These are phyloP conservation scores for Antidorcas marsupialis DNA, from an alignment of 2,113 vertebrate species.

Conservation along the genomic window DNA sequence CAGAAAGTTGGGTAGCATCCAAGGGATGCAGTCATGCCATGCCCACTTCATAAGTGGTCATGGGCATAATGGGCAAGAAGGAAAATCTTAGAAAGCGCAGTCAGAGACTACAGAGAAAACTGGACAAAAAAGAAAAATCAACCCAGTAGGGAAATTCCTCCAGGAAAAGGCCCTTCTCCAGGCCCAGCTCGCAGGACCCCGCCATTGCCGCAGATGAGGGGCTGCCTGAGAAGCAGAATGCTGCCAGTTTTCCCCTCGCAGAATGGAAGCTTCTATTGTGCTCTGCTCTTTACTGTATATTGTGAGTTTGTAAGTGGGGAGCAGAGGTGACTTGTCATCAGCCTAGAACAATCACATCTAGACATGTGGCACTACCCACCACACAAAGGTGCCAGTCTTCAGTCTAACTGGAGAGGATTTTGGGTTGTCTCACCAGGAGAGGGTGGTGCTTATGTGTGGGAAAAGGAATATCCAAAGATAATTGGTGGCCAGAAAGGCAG, in stretches of 20 bases:
- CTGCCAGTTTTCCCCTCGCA: background rate
- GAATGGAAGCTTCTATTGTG: background rate
- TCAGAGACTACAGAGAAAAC: background rate
- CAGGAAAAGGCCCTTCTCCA: background rate
- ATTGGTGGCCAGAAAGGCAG: background rate
- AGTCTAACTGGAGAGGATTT: background rate
- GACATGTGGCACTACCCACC: background rate
- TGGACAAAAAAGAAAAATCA: background rate
- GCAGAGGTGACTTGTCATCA: background rate
- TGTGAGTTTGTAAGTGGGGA: background rate
- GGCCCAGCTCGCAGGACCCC: accelerated
- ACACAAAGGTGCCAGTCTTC: background rate
- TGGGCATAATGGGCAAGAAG: background rate
- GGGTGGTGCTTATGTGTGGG: background rate
- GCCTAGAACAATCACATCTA: background rate
- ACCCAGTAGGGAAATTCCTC: background rate
- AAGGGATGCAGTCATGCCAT: accelerated
- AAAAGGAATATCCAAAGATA: background rate
- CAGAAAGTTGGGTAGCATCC: background rate
- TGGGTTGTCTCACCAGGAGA: background rate
- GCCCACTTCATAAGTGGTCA: background rate
- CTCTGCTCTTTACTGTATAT: background rate
- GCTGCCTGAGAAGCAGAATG: background rate
- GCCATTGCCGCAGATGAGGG: background rate
- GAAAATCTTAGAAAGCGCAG: background rate